Evolutionary conservation across 1,140 invertebrate species (phyloP).

Genomic region (Ceratoteleas bidentatus): DNA sequence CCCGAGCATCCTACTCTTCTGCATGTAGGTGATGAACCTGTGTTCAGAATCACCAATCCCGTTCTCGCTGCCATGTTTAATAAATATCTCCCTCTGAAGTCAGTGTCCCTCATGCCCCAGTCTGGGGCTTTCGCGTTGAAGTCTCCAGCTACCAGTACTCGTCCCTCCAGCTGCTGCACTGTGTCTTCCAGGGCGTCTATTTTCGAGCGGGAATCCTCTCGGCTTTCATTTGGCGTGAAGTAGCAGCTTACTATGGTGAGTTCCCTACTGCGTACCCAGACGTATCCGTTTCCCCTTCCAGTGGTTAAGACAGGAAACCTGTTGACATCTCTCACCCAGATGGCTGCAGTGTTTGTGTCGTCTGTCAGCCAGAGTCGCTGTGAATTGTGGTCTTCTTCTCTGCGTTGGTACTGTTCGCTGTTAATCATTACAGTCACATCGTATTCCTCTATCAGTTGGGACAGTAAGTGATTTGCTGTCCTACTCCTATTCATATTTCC

Average conservation of each 20-base stretch:
- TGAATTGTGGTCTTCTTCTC: background rate
- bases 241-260: constrained; percentile 1
- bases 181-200: background rate
- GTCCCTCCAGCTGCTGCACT: background rate
- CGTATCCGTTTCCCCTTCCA: background rate
- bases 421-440: background rate
- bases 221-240: background rate
- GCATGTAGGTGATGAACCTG: background rate
- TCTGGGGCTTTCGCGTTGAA: constrained; percentile 3
- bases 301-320: background rate
- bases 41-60: background rate
- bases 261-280: background rate
- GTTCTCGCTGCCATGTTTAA: background rate
- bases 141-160: background rate
- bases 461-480: background rate
- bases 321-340: background rate
- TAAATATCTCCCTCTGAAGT: background rate
- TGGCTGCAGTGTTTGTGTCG: background rate
- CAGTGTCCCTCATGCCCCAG: background rate
- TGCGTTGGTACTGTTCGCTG: background rate
- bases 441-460: background rate
- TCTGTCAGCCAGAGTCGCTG: background rate
- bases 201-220: background rate
- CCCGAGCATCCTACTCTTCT: background rate
- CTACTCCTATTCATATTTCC: background rate